These are phyloP conservation scores for Chloropsis hardwickii DNA, from an alignment of 2,113 vertebrate species.

Conservation along the genomic window DNA sequence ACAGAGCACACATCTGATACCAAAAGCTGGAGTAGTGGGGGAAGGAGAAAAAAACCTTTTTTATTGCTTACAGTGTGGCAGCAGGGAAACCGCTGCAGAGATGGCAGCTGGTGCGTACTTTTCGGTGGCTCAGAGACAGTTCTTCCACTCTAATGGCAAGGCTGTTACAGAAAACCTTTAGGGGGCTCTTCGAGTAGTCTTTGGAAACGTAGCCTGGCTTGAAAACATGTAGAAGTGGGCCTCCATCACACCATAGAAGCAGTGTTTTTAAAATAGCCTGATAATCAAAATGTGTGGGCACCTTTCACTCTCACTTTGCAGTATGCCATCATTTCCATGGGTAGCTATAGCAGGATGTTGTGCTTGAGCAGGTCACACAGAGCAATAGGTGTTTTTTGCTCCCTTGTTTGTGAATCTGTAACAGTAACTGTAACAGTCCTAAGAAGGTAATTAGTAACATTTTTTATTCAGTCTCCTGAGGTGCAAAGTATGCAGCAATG, in stretches of 20 bases:
- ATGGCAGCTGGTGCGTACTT: not conserved
- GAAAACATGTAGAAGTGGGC: not conserved
- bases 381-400: not conserved
- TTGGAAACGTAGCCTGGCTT: not conserved
- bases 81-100: not conserved
- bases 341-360: not conserved
- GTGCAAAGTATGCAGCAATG: not conserved
- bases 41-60: not conserved
- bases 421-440: not conserved
- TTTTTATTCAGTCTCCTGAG: not conserved
- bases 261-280: not conserved
- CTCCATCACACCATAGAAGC: fast-evolving
- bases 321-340: not conserved
- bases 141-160: not conserved
- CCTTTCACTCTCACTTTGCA: not conserved
- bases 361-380: not conserved
- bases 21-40: not conserved
- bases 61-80: not conserved
- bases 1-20: not conserved
- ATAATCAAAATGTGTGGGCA: not conserved
- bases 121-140: not conserved
- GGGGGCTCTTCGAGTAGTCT: fast-evolving
- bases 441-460: not conserved
- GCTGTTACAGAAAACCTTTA: not conserved
- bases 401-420: not conserved